These are phyloP conservation scores for Pedionomus torquatus DNA, from an alignment of 2,113 vertebrate genomes.

Conservation along the genomic window DNA sequence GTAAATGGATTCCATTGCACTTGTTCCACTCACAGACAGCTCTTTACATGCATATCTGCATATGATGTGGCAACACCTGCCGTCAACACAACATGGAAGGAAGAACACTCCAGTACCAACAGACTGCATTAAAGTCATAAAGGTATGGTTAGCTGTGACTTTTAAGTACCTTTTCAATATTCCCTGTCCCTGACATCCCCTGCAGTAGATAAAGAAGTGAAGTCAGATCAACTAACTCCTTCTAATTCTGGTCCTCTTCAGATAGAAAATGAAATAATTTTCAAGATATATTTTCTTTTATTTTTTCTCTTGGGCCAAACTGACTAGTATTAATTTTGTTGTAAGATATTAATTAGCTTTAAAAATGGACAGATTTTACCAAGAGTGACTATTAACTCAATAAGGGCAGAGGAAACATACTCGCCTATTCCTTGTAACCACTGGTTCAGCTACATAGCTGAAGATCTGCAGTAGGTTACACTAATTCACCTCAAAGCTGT, in stretches of 20 bases:
- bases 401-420: background rate
- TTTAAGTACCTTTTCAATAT: background rate
- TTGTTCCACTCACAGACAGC: background rate
- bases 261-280: background rate
- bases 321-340: background rate
- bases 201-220: background rate
- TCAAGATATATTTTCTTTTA: background rate
- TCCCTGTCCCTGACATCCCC: background rate
- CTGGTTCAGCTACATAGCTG: background rate
- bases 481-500: background rate
- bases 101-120: background rate
- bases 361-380: background rate
- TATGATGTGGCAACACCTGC: background rate
- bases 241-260: background rate
- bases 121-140: background rate
- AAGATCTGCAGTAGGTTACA: background rate
- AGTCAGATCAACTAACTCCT: background rate
- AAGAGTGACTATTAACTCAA: background rate
- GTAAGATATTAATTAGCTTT: background rate
- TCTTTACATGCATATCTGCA: background rate
- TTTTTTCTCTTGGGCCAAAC: background rate
- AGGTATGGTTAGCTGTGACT: background rate
- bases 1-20: background rate
- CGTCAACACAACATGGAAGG: background rate
- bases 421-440: background rate